These are phyloP conservation scores for Drosophila hamatofila DNA, from an alignment of 2,888 invertebrate genomes.

Conservation along the genomic window DNA sequence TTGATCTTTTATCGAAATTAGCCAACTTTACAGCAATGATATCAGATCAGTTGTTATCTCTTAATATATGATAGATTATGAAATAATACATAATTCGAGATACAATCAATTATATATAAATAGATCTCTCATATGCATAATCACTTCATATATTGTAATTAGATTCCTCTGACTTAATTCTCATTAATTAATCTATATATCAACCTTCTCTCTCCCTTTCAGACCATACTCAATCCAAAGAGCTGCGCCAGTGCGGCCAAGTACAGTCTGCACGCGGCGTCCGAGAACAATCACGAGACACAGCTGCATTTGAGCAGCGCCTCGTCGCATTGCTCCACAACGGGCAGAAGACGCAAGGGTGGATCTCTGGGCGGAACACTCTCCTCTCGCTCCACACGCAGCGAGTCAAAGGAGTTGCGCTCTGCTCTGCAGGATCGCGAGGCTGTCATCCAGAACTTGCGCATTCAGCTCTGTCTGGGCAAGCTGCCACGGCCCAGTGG, in stretches of 20 bases:
- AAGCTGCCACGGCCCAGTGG: constrained; percentile 85
- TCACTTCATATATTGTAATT: no score
- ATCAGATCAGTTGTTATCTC: no score
- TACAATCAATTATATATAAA: no score
- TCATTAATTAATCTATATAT: neutral
- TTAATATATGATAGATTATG: no score
- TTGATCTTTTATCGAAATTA: no score
- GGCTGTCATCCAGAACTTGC: constrained; percentile 90
- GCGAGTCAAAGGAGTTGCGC: constrained; percentile 88
- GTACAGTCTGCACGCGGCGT: constrained; percentile 74
- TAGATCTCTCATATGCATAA: no score
- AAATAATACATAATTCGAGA: no score
- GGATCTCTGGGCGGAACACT: constrained; percentile 82
- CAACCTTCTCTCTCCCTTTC: constrained; percentile 29
- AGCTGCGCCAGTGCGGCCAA: constrained; percentile 79
- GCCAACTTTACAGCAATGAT: no score
- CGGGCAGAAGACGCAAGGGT: constrained; percentile 87
- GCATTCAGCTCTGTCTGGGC: constrained; percentile 84
- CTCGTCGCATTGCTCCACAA: constrained; percentile 84
- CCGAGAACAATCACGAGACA: constrained; percentile 89
- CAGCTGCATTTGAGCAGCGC: constrained; percentile 90
- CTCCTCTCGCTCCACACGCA: constrained; percentile 75
- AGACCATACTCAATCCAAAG: constrained; percentile 85
- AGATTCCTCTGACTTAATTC: neutral
- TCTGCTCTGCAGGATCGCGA: constrained; percentile 92